Conservation (phyloP, 2,888 invertebrate genomes). For the Heliconius ismenius region DNA sequence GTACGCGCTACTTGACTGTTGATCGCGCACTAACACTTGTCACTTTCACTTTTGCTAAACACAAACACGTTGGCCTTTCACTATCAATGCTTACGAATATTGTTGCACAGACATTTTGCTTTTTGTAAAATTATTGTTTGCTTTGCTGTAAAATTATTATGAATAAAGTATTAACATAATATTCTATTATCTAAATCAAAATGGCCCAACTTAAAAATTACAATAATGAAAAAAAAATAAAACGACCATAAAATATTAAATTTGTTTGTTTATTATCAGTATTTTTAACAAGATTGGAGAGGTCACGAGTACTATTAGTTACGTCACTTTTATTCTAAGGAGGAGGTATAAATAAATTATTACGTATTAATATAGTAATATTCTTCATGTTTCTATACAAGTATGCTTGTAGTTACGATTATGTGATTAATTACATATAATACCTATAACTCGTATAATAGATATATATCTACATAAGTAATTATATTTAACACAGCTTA, state of each 20-base stretch:
- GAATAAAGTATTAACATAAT: background rate
- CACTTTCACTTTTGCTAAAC: slow-evolving; percentile 61
- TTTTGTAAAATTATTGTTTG: slow-evolving; percentile 9
- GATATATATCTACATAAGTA: too few species aligned
- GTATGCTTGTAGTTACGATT: slow-evolving; percentile 8
- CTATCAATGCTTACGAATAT: slow-evolving; percentile 50
- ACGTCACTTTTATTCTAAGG: too few species aligned
- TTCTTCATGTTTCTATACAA: background rate
- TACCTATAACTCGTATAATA: too few species aligned
- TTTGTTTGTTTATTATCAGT: too few species aligned
- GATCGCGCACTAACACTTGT: slow-evolving; percentile 61
- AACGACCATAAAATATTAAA: too few species aligned
- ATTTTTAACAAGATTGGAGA: too few species aligned
- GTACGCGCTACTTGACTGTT: slow-evolving; percentile 47
- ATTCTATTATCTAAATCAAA: background rate
- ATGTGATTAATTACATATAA: too few species aligned
- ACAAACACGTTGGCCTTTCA: slow-evolving; percentile 48
- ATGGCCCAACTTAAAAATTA: background rate
- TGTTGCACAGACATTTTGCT: slow-evolving; percentile 46
- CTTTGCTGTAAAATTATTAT: slow-evolving; percentile 6
- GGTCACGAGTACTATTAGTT: too few species aligned
- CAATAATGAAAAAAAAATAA: background rate
- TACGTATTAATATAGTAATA: too few species aligned
- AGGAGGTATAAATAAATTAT: too few species aligned
- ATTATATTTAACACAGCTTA: too few species aligned